Evolutionary conservation across 2,797 vertebrate genomes (phyloP).

Genomic region (Basileuterus tristriatus): DNA sequence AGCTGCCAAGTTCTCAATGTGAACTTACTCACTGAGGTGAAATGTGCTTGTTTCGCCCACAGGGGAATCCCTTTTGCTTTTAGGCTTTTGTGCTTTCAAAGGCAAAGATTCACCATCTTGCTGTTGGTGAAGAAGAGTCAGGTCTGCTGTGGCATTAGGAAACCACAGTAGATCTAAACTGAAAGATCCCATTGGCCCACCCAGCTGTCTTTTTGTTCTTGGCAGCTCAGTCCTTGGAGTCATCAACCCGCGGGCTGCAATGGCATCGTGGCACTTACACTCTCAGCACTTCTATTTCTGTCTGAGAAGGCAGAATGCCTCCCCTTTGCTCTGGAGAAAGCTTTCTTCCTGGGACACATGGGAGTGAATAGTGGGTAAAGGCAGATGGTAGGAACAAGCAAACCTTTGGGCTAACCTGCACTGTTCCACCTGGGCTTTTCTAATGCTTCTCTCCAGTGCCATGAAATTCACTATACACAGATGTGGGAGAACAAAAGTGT

Average conservation of each 20-base stretch:
- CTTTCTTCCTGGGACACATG: background rate
- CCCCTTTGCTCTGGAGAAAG: background rate
- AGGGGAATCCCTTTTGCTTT: background rate
- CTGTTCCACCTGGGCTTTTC: background rate
- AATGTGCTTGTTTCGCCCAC: background rate
- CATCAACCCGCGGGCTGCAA: background rate
- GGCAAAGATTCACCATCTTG: background rate
- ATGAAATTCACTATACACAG: background rate
- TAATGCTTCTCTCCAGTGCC: background rate
- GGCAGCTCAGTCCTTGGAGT: background rate
- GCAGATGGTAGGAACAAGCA: background rate
- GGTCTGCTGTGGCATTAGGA: background rate
- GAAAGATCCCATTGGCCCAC: background rate
- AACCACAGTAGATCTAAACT: background rate
- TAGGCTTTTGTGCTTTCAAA: background rate
- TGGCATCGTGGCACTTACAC: background rate
- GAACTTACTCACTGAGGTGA: background rate
- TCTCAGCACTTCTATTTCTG: background rate
- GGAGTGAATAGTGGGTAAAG: background rate
- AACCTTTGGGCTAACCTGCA: background rate
- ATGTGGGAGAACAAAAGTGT: background rate
- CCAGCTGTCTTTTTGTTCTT: background rate
- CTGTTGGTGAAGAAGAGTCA: background rate
- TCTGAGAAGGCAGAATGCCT: background rate
- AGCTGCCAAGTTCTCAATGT: background rate